Evolutionary conservation across 2,113 vertebrate species (phyloP), one percentile per base, ranked within the genome.

Genomic region (Ondatra zibethicus): DNA sequence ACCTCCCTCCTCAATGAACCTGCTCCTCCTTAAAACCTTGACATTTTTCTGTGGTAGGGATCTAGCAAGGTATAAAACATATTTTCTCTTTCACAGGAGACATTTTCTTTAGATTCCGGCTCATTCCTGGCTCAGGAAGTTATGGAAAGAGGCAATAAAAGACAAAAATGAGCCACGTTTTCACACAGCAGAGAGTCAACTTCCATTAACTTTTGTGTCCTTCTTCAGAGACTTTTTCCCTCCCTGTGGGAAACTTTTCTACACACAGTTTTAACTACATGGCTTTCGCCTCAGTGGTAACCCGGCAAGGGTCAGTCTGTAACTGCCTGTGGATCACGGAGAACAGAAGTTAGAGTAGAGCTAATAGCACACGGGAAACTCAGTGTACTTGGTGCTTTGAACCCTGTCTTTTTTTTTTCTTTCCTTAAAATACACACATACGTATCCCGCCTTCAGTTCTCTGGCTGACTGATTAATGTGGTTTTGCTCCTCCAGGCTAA

Each of bases 361-460:
- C 94, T 87, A 92, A 97, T 61, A 92, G 97, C 93, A 89, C 21
- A 45, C 52, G 78, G 92, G 93, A 88, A 96, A 75, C 95, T 92
- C 96, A 98, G 96, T 91, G 98, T 89, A 98, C 97, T 92, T 76
- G 88, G 61, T 94, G 73, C 98, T 98, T 98, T 98, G 98, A 99
- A 98, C 96, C 97, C 97, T 98, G 94, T 98, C 97, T 95, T 96
- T 97, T 82, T 98, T 97, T 98, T 98, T 98, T 98, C 98, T 98
- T 98, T 98, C 98, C 98, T 98, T 95, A 97, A 97, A 97, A 98
- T 89, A 95, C 94, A 97, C 96, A 97, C 10, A 0, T 96, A 86
- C 39, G 39, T 65, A 63, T 50, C 96, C 89, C 96, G 97, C 95
- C 90, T 97, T 97, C 4, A 10, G 96, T 91, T 82, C 80, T 95